These are phyloP conservation scores for Ridgeia piscesae DNA, from an alignment of 1,140 invertebrate species.

Conservation along the genomic window DNA sequence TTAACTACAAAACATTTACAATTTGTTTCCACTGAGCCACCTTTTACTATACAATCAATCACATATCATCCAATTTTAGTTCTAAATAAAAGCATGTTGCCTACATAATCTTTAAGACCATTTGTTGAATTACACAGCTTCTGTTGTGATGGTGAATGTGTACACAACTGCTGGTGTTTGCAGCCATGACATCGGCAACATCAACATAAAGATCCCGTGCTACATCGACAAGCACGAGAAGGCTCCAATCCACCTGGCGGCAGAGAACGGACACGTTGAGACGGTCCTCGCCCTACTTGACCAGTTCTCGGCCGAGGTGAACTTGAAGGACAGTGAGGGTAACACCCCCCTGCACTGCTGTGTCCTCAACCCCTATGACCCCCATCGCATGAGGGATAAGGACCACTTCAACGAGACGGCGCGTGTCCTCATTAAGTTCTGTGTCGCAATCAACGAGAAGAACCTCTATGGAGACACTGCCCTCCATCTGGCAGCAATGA, in stretches of 20 bases:
- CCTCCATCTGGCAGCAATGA: conserved; percentile 27
- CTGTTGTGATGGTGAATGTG: too few relatives aligned
- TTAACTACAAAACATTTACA: background rate
- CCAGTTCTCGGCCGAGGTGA: conserved; percentile 28
- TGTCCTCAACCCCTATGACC: conserved; percentile 29
- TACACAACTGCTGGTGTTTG: background rate
- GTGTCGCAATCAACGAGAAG: conserved; percentile 29
- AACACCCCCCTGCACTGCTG: conserved; percentile 31
- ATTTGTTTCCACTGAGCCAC: background rate
- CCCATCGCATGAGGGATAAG: conserved; percentile 29
- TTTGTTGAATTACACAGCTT: too few relatives aligned
- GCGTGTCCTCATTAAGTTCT: conserved; percentile 24
- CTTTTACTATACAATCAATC: background rate
- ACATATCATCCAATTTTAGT: too few relatives aligned
- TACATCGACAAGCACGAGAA: conserved; percentile 29
- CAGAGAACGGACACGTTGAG: conserved; percentile 29
- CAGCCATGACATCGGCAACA: conserved; percentile 20
- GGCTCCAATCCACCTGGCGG: conserved; percentile 28
- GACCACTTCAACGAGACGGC: conserved; percentile 30
- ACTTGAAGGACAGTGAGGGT: conserved; percentile 27
- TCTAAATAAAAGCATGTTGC: too few relatives aligned
- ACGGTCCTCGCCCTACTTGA: conserved; percentile 23
- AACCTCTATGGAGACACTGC: conserved; percentile 28
- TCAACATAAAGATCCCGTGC: conserved; percentile 32
- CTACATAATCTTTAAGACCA: too few relatives aligned